Evolutionary conservation across 2,888 invertebrate species (phyloP), one percentile per base, ranked within the genome.

Genomic region (Mimas tiliae): DNA sequence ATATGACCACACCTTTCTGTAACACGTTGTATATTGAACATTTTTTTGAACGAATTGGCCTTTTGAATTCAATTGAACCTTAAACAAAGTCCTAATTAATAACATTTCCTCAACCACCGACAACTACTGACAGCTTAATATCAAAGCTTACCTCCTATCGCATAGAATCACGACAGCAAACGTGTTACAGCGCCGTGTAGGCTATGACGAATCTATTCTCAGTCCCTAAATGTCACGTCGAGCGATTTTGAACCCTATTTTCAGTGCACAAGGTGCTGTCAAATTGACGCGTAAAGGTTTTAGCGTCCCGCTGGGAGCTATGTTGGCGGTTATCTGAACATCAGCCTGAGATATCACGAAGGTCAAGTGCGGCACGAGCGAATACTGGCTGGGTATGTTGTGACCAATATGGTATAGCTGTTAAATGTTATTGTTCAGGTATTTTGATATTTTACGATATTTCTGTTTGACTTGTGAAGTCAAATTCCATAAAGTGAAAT

Each of bases 281-380:
- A 48, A 64, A 74, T 75, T 70, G 70, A 73, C 72, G 74, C 67
- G 69, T 72, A 72, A 80, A 81, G 80, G 80, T 83, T 79, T 78
- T 73, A 74, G 79, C 74, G 72, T 77, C 90, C 91, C 87, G 88
- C 89, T 86, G 90, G 75, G 90, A 87, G 84, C 90, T 84, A 87
- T 87, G 88, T 87, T 84, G 86, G 87, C 81, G 86, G 89, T 87
- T 90, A 91, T 91, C 91, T 88, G 78, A 69, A 76, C 83, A 89
- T 90, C 89, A 86, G 88, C 88, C 90, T 87, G 82, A 91, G 89
- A 89, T 90, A 89, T 83, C 81, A 72, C 76, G 75, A 83, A 89
- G 92, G 92, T 91, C 90, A 89, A 85, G 87, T 87, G 83, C 82
- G 84, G 88, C 89, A 88, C 86, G 84, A 86, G 83, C 82, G 77